These are phyloP conservation scores for Lathronympha strigana DNA, from an alignment of 2,888 invertebrate genomes.

Conservation along the genomic window DNA sequence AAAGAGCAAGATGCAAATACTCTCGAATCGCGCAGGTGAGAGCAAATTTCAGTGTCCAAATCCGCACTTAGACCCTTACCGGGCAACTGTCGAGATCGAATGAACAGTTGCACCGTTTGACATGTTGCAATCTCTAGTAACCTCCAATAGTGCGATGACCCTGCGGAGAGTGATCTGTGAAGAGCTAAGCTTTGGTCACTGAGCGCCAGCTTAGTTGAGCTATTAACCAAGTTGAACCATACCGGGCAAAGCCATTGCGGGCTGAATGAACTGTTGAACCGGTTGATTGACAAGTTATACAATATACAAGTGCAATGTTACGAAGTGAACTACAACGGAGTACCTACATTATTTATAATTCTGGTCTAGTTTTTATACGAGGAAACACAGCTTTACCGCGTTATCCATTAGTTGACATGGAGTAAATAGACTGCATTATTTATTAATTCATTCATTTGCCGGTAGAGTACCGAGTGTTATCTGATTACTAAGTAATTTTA, in stretches of 20 bases:
- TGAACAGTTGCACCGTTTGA: neutral
- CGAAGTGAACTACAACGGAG: neutral
- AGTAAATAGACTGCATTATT: neutral
- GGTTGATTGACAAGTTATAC: neutral
- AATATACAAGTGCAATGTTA: neutral
- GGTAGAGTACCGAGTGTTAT: neutral
- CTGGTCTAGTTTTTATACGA: neutral
- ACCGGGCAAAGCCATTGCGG: neutral
- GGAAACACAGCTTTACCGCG: neutral
- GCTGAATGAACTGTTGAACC: neutral
- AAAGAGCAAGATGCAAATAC: too few species aligned
- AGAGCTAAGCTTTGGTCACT: neutral
- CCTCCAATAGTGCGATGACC: too few species aligned
- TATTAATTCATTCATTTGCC: neutral
- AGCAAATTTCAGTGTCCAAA: too few species aligned
- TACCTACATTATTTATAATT: neutral
- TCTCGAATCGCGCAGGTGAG: too few species aligned
- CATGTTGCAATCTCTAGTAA: neutral
- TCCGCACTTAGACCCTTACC: too few species aligned
- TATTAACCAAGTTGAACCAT: neutral
- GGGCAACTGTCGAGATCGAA: neutral
- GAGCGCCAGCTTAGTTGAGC: neutral
- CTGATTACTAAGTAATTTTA: slow-evolving; percentile 13
- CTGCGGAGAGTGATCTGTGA: too few species aligned
- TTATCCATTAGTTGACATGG: neutral